A percentile compares a stretch with the other conserved stretches of the same genome.
phyloP scores from a whole-genome alignment of 1,140 invertebrate species.

The Pemphigus obesinymphae region DNA sequence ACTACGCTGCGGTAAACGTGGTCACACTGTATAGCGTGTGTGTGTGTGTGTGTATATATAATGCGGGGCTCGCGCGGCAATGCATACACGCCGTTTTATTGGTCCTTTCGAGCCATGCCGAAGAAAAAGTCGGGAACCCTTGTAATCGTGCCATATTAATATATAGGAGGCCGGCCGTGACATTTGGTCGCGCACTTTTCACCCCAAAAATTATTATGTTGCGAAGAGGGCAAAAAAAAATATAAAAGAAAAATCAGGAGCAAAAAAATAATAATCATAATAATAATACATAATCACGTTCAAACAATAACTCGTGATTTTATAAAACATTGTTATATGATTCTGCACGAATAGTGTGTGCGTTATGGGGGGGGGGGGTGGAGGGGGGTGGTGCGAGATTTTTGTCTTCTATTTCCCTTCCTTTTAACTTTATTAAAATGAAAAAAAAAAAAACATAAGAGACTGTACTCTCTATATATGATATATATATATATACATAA shows the following conservation, averaged over 20 bases:
- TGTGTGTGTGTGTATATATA: no score
- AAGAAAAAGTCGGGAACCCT: neutral
- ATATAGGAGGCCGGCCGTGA: slow-evolving; percentile 4
- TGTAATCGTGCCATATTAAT: slow-evolving; percentile 23
- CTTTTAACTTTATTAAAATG: neutral
- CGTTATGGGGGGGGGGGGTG: neutral
- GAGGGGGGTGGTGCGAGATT: no score
- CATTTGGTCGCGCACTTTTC: slow-evolving; percentile 1
- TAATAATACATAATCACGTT: neutral
- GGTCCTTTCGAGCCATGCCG: neutral
- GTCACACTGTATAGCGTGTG: no score
- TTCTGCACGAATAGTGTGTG: neutral
- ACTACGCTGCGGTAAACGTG: no score
- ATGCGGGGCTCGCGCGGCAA: no score
- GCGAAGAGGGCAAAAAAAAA: neutral
- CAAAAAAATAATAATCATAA: neutral
- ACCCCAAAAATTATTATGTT: neutral
- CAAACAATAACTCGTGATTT: slow-evolving; percentile 9
- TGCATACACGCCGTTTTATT: no score
- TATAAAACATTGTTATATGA: neutral
- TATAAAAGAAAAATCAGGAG: neutral
- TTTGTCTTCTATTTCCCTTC: neutral
- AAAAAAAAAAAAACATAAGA: neutral
- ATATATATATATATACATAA: no score
- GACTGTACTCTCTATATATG: no score